phyloP scores from a whole-genome alignment of 2,113 vertebrate genomes.

The Noctilio leporinus region DNA sequence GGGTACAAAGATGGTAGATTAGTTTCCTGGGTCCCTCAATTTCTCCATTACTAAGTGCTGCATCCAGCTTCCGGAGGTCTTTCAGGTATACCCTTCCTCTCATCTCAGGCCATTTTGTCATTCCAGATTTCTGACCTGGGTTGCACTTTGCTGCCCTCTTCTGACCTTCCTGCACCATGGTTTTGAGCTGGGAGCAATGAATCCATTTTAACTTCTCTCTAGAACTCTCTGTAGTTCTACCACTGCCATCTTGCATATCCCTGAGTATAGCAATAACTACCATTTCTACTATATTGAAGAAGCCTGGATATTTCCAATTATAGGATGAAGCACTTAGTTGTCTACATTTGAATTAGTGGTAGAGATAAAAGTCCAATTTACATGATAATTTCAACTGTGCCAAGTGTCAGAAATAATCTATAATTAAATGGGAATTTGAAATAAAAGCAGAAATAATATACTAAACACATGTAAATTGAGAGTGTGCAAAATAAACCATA shows the following conservation, averaged over 20 bases:
- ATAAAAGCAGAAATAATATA: not conserved
- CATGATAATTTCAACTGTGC: not conserved
- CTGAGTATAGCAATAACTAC: not conserved
- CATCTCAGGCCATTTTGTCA: not conserved
- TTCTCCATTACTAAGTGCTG: not conserved
- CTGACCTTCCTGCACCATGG: not conserved
- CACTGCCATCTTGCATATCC: not conserved
- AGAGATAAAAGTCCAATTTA: not conserved
- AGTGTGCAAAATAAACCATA: not conserved
- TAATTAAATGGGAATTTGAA: conserved; percentile 9
- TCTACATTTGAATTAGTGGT: not conserved
- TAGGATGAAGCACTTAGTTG: not conserved
- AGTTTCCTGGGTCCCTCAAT: not conserved
- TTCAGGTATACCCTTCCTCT: not conserved
- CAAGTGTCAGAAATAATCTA: not conserved
- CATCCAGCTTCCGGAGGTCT: rapidly evolving
- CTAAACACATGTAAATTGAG: not conserved
- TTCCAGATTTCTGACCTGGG: not conserved
- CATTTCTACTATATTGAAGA: not conserved
- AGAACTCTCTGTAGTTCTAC: not conserved
- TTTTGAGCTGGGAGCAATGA: not conserved
- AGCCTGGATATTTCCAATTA: not conserved
- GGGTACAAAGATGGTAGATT: not conserved
- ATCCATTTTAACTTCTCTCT: not conserved
- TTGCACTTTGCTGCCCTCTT: conserved; percentile 58